phyloP scores from a whole-genome alignment of 2,888 invertebrate genomes.

The Geophilus truncorum region DNA sequence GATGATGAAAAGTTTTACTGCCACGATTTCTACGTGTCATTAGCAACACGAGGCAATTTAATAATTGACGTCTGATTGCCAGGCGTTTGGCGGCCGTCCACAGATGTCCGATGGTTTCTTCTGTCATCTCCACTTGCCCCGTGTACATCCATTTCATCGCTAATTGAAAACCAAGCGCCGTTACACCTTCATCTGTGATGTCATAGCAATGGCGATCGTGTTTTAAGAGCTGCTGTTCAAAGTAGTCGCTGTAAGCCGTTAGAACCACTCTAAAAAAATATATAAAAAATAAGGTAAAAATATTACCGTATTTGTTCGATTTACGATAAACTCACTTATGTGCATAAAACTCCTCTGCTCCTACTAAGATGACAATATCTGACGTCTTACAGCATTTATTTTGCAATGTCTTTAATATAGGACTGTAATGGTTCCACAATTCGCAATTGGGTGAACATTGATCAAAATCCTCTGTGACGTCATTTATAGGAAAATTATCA shows the following conservation, averaged over 20 bases:
- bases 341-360: neutral
- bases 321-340: conserved; percentile 16
- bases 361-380: neutral
- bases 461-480: neutral
- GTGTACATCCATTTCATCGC: conserved; percentile 29
- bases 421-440: neutral
- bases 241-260: conserved; percentile 3
- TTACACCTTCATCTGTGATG: neutral
- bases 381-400: too few species aligned
- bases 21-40: neutral
- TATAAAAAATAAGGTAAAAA: too few species aligned
- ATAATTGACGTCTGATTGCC: conserved; percentile 28
- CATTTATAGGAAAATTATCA: neutral
- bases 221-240: neutral
- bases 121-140: neutral
- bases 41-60: conserved; percentile 23
- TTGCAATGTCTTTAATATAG: neutral
- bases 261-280: conserved; percentile 14
- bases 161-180: neutral
- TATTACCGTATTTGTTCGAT: too few species aligned
- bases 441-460: neutral
- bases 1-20: conserved; percentile 21
- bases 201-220: neutral
- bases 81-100: conserved; percentile 8
- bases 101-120: conserved; percentile 25